These are phyloP conservation scores for Thymallus thymallus DNA, from an alignment of 2,113 vertebrate genomes.

Conservation along the genomic window DNA sequence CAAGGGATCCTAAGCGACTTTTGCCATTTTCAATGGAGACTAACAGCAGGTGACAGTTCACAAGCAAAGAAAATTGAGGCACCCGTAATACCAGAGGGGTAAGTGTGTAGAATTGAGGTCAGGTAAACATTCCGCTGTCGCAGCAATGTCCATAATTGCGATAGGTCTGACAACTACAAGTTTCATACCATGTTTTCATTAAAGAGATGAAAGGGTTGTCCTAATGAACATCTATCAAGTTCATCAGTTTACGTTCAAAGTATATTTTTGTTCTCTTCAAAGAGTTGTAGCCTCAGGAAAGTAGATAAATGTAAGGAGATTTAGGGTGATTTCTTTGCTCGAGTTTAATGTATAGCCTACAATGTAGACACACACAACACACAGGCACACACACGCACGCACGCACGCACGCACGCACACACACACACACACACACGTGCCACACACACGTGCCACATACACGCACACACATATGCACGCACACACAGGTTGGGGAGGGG, in stretches of 20 bases:
- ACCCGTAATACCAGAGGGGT: constrained; percentile 4
- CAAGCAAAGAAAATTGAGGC: not conserved
- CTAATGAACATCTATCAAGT: constrained; percentile 44
- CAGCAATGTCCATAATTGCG: not conserved
- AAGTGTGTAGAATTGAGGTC: not conserved
- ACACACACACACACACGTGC: not conserved
- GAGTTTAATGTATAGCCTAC: constrained; percentile 5
- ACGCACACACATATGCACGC: not conserved
- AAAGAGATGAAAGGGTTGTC: constrained; percentile 34
- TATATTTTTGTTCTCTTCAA: constrained; percentile 28
- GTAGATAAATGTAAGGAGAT: constrained; percentile 5
- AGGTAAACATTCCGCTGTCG: not conserved
- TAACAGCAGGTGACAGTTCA: constrained; percentile 19
- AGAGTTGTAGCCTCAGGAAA: constrained; percentile 1
- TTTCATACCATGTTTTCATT: not conserved
- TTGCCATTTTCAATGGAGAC: not conserved
- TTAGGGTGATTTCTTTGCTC: not conserved
- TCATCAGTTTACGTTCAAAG: constrained; percentile 39
- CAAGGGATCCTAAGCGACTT: not conserved
- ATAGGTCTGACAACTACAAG: not conserved
- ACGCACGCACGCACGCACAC: not conserved
- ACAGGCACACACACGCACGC: no score
- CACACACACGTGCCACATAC: not conserved
- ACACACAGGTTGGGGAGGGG: not conserved
- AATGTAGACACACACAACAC: not conserved